Conservation (phyloP, 2,888 invertebrate genomes). For the Periphyllus acericola region DNA sequence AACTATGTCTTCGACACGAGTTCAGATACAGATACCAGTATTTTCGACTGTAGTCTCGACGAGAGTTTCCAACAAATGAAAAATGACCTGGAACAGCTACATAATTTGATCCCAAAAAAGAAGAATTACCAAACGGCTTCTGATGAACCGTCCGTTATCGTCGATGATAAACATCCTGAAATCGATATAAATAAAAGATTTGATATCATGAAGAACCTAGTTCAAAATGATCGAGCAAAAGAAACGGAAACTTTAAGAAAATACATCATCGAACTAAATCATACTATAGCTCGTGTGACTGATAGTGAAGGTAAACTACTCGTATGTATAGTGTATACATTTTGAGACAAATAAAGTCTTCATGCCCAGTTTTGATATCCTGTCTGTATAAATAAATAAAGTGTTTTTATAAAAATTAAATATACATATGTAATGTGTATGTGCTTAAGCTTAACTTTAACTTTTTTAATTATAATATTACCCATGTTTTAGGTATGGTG, state of each 20-base stretch:
- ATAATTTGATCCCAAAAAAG: constrained; percentile 13
- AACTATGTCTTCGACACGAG: not conserved
- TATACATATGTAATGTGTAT: not conserved
- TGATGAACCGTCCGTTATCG: not conserved
- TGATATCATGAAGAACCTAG: constrained; percentile 38
- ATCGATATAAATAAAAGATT: constrained; percentile 37
- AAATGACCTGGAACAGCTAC: constrained; percentile 17
- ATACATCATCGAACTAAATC: constrained; percentile 32
- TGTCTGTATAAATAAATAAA: not conserved
- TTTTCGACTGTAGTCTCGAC: constrained; percentile 37
- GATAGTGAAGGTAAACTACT: constrained; percentile 43
- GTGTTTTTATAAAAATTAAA: not conserved
- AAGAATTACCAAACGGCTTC: not conserved
- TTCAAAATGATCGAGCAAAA: constrained; percentile 20
- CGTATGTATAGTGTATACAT: not conserved
- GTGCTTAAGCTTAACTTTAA: not conserved
- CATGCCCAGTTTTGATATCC: not conserved
- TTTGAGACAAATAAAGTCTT: not conserved
- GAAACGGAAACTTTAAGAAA: constrained; percentile 38
- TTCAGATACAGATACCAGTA: constrained; percentile 22
- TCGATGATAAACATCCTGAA: not conserved
- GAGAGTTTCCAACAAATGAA: constrained; percentile 43
- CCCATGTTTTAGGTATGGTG: constrained; percentile 68
- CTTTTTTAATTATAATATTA: not conserved
- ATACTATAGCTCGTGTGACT: constrained; percentile 6